Evolutionary conservation across 2,113 vertebrate genomes (phyloP), one percentile per base, ranked within the genome.

Genomic region (Barnardius zonarius): DNA sequence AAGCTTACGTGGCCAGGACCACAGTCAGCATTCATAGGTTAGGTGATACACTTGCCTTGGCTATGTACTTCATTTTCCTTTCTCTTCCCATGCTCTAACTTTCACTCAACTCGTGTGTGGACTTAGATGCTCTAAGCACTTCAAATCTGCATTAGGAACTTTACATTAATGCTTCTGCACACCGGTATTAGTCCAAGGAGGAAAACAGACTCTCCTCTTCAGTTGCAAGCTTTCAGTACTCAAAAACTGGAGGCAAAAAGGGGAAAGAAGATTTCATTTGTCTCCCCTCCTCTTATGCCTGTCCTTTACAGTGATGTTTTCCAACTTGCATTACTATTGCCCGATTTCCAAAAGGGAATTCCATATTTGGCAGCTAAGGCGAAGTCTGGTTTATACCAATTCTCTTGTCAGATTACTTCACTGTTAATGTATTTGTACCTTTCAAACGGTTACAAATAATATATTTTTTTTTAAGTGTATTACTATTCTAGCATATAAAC

Each of bases 81-180:
- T 70, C 37, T 70, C 55, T 48, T 39, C 15, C 41, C 13, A 31
- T 72, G 31, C 28, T 23, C 30, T 24, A 41, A 39, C 20, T 59
- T 81, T 51, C 51, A 49, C 41, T 41, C 0, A 0, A 41, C n/a
- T 51, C n/a, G 7, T 33, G 15, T 0, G 23, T 19, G 10, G 55
- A 63, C 39, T 64, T 33, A 7, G 20, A 74, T 54, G 61, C n/a
- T 63, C 3, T n/a, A 37, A 88, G 11, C 35, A 44, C 48, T 48
- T 74, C 27, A 59, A 44, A 59, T 44, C 22, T 2, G 1, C 2
- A 0, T 59, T 27, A 63, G 63, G 51, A 92, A 49, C n/a, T 30
- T 54, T 1, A 68, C 23, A 39, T 55, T 51, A 77, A 86, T 25
- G 9, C 27, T 69, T 77, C 61, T 78, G 51, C 54, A 90, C 10